A percentile compares a stretch with the other conserved stretches of the same genome.
Conservation (phyloP, 2,113 vertebrate genomes). For the Tychaedon coryphoeus region DNA sequence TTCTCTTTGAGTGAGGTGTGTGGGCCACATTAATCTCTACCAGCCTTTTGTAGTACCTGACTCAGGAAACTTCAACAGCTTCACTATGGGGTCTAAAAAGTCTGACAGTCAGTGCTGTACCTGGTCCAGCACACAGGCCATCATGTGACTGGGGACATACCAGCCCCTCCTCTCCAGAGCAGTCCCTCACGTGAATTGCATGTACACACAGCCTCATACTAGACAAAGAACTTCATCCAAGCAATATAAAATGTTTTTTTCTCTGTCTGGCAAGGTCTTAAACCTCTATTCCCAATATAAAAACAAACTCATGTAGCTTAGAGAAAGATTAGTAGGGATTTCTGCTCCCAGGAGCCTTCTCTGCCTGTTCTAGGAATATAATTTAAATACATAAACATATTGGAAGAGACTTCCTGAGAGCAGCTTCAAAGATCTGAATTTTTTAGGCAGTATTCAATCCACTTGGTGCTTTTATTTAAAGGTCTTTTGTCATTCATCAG, state of each 20-base stretch:
- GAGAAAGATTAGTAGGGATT: not conserved
- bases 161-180: not conserved
- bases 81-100: not conserved
- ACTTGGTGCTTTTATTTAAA: not conserved
- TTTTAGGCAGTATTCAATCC: not conserved
- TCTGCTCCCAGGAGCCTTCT: not conserved
- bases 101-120: not conserved
- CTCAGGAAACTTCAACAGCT: not conserved
- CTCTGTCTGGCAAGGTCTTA: not conserved
- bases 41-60: not conserved
- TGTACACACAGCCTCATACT: not conserved
- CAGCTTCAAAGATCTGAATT: not conserved
- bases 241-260: not conserved
- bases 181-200: not conserved
- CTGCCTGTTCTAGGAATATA: not conserved
- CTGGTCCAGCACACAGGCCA: not conserved
- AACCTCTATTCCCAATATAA: not conserved
- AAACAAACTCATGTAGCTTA: constrained; percentile 1
- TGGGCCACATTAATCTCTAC: not conserved
- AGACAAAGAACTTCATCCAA: not conserved
- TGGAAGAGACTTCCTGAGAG: not conserved
- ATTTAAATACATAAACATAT: not conserved
- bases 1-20: not conserved
- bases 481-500: not conserved
- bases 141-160: not conserved